These are phyloP conservation scores for Catharus ustulatus DNA, from an alignment of 2,797 vertebrate genomes.

Conservation along the genomic window DNA sequence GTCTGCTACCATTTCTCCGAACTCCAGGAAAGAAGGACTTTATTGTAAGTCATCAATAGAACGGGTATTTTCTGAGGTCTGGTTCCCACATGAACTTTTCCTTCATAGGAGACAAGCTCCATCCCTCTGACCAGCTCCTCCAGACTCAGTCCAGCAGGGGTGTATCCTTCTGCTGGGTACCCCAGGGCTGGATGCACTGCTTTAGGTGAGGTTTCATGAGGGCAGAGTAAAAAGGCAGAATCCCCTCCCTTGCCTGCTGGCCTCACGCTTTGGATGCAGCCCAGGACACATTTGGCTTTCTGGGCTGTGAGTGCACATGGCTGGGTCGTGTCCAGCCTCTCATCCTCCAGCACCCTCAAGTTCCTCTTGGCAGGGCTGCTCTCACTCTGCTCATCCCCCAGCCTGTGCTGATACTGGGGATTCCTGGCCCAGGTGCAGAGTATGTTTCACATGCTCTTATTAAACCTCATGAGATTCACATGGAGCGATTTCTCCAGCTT, in stretches of 20 bases:
- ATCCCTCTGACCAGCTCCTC: not conserved
- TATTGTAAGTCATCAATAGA: not conserved
- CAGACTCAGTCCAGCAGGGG: rapidly evolving
- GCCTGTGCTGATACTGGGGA: too few relatives aligned
- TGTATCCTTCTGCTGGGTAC: too few relatives aligned
- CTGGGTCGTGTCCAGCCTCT: not conserved
- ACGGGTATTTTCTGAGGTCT: not conserved
- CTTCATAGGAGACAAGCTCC: not conserved
- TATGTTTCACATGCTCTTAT: not conserved
- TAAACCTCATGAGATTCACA: not conserved
- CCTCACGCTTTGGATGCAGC: not conserved
- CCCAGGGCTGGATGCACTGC: not conserved
- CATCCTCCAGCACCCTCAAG: not conserved
- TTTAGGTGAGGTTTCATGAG: not conserved
- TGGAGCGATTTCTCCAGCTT: not conserved
- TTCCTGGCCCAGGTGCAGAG: not conserved
- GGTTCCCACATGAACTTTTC: not conserved
- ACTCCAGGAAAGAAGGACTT: not conserved
- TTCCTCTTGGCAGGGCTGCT: not conserved
- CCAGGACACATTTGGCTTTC: rapidly evolving
- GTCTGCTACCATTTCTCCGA: not conserved
- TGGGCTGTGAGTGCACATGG: too few relatives aligned
- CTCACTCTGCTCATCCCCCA: not conserved
- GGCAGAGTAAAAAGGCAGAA: not conserved
- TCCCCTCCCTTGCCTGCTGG: not conserved